These are phyloP conservation scores for Drosophila ficusphila DNA, from an alignment of 1,140 invertebrate genomes.

Conservation along the genomic window DNA sequence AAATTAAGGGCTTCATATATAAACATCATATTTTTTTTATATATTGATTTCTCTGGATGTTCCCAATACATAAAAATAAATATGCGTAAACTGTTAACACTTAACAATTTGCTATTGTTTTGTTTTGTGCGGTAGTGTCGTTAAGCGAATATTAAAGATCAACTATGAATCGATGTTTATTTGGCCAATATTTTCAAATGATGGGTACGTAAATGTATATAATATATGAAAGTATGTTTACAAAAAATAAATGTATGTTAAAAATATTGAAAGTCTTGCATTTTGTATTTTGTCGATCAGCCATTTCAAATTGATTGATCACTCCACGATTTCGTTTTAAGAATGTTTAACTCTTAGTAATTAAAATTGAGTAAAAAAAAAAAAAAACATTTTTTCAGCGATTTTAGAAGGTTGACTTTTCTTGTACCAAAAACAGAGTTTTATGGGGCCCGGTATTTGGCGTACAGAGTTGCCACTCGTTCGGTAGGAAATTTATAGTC, in stretches of 20 bases:
- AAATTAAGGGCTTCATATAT: conserved; percentile 63
- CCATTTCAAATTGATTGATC: too few relatives aligned
- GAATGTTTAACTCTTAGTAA: too few relatives aligned
- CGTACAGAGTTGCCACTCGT: too few relatives aligned
- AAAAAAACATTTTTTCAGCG: too few relatives aligned
- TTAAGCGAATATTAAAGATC: conserved; percentile 11
- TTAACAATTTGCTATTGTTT: conserved; percentile 18
- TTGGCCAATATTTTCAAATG: conserved; percentile 6
- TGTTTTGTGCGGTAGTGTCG: conserved; percentile 18
- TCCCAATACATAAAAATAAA: conserved; percentile 54
- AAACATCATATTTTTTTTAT: conserved; percentile 44
- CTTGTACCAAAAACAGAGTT: too few relatives aligned
- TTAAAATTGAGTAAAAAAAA: too few relatives aligned
- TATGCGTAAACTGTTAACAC: conserved; percentile 50
- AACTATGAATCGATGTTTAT: background rate
- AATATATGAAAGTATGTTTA: background rate
- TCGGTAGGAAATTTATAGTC: too few relatives aligned
- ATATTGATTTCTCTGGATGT: conserved; percentile 53
- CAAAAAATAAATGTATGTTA: conserved; percentile 12
- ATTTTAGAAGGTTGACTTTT: too few relatives aligned
- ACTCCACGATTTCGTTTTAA: too few relatives aligned
- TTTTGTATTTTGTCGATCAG: too few relatives aligned
- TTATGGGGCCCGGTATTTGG: too few relatives aligned
- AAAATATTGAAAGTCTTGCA: background rate
- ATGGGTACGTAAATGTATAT: conserved; percentile 8